Evolutionary conservation across 2,113 vertebrate species (phyloP).

Genomic region (Geococcyx californianus): DNA sequence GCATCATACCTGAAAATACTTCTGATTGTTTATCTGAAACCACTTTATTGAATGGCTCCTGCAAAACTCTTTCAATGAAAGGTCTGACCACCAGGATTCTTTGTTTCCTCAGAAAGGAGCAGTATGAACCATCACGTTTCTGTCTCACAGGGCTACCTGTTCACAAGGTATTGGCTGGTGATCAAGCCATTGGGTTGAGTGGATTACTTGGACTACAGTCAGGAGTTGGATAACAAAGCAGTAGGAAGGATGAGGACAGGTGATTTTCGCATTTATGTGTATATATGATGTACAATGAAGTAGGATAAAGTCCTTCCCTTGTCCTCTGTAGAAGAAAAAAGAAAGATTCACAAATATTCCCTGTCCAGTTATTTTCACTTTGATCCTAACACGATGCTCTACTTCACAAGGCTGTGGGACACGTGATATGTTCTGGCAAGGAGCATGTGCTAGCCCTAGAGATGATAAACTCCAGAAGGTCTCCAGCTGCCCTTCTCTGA

Average conservation of each 20-base stretch:
- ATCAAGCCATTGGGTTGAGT: not conserved
- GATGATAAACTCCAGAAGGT: not conserved
- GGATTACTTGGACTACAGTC: not conserved
- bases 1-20: not conserved
- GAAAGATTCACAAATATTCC: not conserved
- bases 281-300: not conserved
- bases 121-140: not conserved
- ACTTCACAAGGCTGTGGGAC: not conserved
- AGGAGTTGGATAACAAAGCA: not conserved
- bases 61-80: not conserved
- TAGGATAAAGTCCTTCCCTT: not conserved
- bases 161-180: not conserved
- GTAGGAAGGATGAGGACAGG: not conserved
- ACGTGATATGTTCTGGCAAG: not conserved
- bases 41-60: not conserved
- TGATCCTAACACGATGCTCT: not conserved
- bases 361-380: not conserved
- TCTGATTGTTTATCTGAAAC: not conserved
- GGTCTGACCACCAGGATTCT: not conserved
- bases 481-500: not conserved
- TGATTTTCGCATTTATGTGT: fast-evolving
- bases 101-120: not conserved
- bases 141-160: not conserved
- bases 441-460: not conserved
- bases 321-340: not conserved